Evolutionary conservation across 1,140 invertebrate species (phyloP).

Genomic region (Vanessa tameamea): DNA sequence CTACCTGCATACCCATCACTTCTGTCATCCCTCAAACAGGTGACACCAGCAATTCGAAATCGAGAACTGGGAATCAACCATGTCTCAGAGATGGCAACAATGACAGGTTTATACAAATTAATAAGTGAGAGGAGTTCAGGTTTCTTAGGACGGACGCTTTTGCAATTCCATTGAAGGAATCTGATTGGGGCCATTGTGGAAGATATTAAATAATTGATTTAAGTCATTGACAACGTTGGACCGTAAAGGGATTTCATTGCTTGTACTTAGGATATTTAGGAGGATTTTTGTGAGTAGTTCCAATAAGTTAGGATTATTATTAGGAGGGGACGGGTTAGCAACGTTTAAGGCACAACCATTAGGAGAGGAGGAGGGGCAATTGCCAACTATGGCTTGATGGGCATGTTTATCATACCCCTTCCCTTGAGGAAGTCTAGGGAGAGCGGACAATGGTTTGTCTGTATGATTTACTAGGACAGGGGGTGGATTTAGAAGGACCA

Average conservation of each 20-base stretch:
- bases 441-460: not conserved
- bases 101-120: conserved; percentile 5
- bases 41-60: conserved; percentile 32
- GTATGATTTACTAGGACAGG: not conserved
- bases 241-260: conserved; percentile 11
- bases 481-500: no score
- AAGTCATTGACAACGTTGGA: conserved; percentile 16
- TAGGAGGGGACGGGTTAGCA: not conserved
- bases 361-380: not conserved
- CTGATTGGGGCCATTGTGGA: conserved; percentile 16
- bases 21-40: conserved; percentile 25
- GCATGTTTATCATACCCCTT: conserved; percentile 12
- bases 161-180: conserved; percentile 25
- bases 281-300: not conserved
- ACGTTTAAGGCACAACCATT: conserved; percentile 15
- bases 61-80: conserved; percentile 22
- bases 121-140: conserved; percentile 18
- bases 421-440: not conserved
- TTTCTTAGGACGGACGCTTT: conserved; percentile 16
- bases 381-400: conserved; percentile 2
- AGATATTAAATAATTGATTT: not conserved
- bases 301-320: not conserved
- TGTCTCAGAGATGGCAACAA: not conserved
- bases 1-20: conserved; percentile 21
- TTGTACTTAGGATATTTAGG: not conserved